Evolutionary conservation across 2,113 vertebrate species (phyloP).

Genomic region (Datnioides undecimradiatus): DNA sequence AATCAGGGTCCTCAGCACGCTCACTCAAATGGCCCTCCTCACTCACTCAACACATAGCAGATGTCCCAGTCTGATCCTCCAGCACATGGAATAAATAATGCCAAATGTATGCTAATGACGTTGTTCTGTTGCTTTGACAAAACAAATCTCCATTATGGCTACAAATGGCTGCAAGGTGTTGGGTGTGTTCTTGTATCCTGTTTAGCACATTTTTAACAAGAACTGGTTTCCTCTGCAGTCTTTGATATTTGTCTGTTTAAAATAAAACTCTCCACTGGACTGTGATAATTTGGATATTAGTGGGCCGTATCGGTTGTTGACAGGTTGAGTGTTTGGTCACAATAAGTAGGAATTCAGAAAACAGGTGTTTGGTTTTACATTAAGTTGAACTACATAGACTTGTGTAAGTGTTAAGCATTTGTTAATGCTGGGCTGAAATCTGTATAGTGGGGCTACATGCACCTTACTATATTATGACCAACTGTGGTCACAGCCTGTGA

Average conservation of each 20-base stretch:
- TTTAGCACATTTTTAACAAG: not conserved
- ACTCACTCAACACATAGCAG: constrained; percentile 81
- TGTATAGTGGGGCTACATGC: not conserved
- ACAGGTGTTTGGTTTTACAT: not conserved
- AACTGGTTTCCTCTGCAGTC: not conserved
- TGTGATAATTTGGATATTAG: not conserved
- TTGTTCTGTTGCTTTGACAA: constrained; percentile 54
- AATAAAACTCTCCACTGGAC: not conserved
- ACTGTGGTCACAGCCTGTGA: not conserved
- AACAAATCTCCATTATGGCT: constrained; percentile 47
- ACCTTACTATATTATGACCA: not conserved
- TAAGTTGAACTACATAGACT: not conserved
- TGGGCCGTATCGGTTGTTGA: not conserved
- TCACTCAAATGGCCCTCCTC: constrained; percentile 74
- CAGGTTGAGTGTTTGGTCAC: constrained; percentile 1
- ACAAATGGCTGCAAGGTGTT: constrained; percentile 44
- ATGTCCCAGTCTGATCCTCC: constrained; percentile 73
- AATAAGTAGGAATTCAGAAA: not conserved
- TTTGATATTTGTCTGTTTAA: not conserved
- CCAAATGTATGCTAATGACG: constrained; percentile 73
- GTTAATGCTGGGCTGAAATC: not conserved
- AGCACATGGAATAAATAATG: constrained; percentile 65
- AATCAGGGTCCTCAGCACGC: constrained; percentile 73
- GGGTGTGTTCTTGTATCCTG: constrained; percentile 1
- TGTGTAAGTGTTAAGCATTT: not conserved